A percentile compares a stretch with the other conserved stretches of the same genome.
These are phyloP conservation scores for Parambassis ranga DNA, from an alignment of 2,797 vertebrate species.

Conservation along the genomic window DNA sequence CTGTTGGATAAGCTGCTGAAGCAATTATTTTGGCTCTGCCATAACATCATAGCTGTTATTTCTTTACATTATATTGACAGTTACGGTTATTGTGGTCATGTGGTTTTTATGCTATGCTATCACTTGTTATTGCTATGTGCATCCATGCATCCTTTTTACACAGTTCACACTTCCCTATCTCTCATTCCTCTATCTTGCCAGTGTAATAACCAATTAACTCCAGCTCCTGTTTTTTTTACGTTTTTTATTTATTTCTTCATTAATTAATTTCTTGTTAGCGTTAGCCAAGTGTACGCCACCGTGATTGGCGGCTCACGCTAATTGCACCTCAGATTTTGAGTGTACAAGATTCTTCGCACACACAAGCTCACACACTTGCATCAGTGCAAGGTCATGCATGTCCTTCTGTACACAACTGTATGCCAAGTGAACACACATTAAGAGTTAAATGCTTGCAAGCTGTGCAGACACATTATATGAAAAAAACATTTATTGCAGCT, in stretches of 20 bases:
- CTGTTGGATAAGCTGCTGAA: too few species aligned
- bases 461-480: not conserved
- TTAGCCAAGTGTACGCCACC: conserved; percentile 30
- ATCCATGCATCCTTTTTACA: not conserved
- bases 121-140: too few species aligned
- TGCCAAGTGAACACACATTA: not conserved
- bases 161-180: conserved; percentile 23
- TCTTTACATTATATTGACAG: too few species aligned
- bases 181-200: conserved; percentile 45
- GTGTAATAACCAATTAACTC: conserved; percentile 67
- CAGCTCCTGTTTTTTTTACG: conserved; percentile 27
- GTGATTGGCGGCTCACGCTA: conserved; percentile 63
- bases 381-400: not conserved
- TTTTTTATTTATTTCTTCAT: conserved; percentile 59
- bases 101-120: too few species aligned
- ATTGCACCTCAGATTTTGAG: conserved; percentile 47
- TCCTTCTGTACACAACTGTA: not conserved
- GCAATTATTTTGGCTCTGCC: too few species aligned
- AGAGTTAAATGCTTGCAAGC: not conserved
- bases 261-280: conserved; percentile 63
- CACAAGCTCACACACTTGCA: not conserved
- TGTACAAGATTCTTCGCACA: not conserved
- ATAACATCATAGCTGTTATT: too few species aligned
- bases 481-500: not conserved
- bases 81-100: too few species aligned